Evolutionary conservation across 2,888 invertebrate species (phyloP).

Genomic region (Leucoma salicis): DNA sequence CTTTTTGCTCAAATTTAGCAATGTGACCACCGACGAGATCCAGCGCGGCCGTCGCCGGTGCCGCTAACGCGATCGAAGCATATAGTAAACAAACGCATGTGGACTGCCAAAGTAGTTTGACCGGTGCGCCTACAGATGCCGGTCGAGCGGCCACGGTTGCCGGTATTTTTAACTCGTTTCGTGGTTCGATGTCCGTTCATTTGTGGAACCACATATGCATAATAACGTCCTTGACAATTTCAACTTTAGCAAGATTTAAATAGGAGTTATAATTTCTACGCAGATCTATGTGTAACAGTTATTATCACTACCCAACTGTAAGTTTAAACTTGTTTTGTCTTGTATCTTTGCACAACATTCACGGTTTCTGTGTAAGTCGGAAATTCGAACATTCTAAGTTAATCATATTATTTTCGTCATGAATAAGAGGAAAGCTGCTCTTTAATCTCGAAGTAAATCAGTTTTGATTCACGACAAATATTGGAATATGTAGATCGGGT

Average conservation of each 20-base stretch:
- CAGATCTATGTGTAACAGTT: conserved; percentile 41
- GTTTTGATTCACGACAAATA: conserved; percentile 52
- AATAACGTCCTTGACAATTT: conserved; percentile 69
- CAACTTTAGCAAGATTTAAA: conserved; percentile 56
- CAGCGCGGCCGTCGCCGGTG: conserved; percentile 39
- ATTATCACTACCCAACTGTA: conserved; percentile 48
- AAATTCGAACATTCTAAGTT: conserved; percentile 56
- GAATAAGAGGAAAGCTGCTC: too few relatives aligned
- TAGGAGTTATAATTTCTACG: conserved; percentile 48
- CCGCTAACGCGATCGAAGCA: conserved; percentile 52
- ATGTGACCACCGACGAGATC: conserved; percentile 31
- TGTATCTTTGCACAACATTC: conserved; percentile 36
- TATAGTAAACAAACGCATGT: conserved; percentile 82
- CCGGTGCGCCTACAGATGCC: conserved; percentile 78
- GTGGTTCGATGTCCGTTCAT: conserved; percentile 79
- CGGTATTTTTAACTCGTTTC: conserved; percentile 80
- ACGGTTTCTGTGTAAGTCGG: conserved; percentile 36
- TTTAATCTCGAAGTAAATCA: conserved; percentile 39
- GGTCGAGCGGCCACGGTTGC: conserved; percentile 64
- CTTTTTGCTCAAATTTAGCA: conserved; percentile 40
- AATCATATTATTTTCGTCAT: conserved; percentile 30
- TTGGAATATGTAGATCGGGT: conserved; percentile 52
- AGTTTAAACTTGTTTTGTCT: conserved; percentile 62
- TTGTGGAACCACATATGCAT: conserved; percentile 78
- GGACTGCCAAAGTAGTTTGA: conserved; percentile 67